A percentile compares a stretch with the other conserved stretches of the same genome.
These are phyloP conservation scores for Gavialis gangeticus DNA, from an alignment of 2,113 vertebrate species.

Conservation along the genomic window DNA sequence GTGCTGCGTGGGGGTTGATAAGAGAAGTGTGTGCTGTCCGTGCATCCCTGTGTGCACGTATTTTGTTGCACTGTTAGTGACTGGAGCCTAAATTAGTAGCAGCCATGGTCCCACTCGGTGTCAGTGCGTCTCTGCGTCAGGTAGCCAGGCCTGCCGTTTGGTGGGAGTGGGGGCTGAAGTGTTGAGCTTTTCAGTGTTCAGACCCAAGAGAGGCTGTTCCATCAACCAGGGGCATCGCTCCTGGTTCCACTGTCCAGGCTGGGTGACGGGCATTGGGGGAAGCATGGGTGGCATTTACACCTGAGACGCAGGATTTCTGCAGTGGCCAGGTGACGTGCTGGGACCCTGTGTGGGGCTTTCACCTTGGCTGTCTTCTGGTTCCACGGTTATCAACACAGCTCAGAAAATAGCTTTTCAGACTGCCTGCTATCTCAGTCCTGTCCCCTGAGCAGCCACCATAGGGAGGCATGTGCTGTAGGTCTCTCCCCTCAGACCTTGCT, in stretches of 20 bases:
- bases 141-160: too few species aligned
- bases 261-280: not conserved
- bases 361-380: not conserved
- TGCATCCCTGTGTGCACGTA: not conserved
- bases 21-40: not conserved
- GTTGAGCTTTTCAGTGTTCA: too few species aligned
- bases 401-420: not conserved
- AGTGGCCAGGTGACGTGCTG: not conserved
- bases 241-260: not conserved
- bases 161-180: too few species aligned
- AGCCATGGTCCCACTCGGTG: accelerated
- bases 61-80: not conserved
- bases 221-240: not conserved
- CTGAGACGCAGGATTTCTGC: not conserved
- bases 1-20: not conserved
- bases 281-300: not conserved
- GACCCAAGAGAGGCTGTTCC: too few species aligned
- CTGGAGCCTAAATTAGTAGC: not conserved
- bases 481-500: too few species aligned
- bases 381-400: not conserved
- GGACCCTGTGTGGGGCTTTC: not conserved
- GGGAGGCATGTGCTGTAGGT: accelerated
- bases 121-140: not conserved
- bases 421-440: too few species aligned
- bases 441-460: accelerated